A percentile compares a stretch with the other conserved stretches of the same genome.
These are phyloP conservation scores for Leucopternis melanops DNA, from an alignment of 2,113 vertebrate genomes.

Conservation along the genomic window DNA sequence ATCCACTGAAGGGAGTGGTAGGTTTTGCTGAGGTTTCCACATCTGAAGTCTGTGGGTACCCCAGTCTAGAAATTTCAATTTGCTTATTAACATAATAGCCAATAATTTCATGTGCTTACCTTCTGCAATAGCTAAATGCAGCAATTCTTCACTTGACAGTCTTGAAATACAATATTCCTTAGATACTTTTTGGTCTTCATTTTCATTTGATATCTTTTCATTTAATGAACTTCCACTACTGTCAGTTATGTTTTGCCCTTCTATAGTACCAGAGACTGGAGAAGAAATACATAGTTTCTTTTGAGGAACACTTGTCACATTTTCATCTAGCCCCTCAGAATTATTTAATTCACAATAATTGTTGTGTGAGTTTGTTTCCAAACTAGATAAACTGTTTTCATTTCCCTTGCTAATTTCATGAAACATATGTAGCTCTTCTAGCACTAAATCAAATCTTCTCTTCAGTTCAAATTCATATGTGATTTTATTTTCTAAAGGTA, in stretches of 20 bases:
- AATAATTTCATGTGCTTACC: constrained; percentile 35
- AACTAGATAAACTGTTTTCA: constrained; percentile 31
- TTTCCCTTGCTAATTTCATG: constrained; percentile 76
- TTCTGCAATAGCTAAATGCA: constrained; percentile 10
- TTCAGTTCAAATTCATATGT: constrained; percentile 74
- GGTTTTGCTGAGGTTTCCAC: background rate
- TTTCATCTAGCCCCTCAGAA: background rate
- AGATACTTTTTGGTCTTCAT: constrained; percentile 12
- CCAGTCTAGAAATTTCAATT: background rate
- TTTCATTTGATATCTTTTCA: background rate
- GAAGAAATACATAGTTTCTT: constrained; percentile 1
- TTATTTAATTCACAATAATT: constrained; percentile 7
- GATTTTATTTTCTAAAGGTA: constrained; percentile 54
- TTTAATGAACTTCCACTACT: constrained; percentile 26
- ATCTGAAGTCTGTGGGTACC: background rate
- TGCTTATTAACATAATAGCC: background rate
- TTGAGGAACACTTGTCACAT: background rate
- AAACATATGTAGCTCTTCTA: constrained; percentile 80
- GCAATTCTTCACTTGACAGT: background rate
- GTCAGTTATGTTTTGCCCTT: background rate
- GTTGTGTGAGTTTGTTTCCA: constrained; percentile 41
- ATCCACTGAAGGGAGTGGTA: background rate
- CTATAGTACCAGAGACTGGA: background rate
- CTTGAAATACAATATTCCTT: background rate
- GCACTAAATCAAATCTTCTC: constrained; percentile 77